These are phyloP conservation scores for Sandelia bainsii DNA, from an alignment of 2,797 vertebrate genomes.

Conservation along the genomic window DNA sequence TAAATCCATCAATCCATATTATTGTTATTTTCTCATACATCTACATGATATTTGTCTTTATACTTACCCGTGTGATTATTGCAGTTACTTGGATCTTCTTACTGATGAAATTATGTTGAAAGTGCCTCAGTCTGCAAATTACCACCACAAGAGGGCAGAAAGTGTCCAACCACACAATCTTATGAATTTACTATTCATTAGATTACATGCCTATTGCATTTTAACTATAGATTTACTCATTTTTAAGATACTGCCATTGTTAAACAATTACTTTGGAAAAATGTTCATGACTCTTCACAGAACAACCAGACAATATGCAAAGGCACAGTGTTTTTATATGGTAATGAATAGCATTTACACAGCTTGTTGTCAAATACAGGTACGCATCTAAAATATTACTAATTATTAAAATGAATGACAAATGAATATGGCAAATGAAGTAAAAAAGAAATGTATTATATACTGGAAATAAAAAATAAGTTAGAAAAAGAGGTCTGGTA, in stretches of 20 bases:
- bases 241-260: not conserved
- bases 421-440: too few species aligned
- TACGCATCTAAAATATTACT: not conserved
- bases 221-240: slow-evolving; percentile 7
- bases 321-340: too few species aligned
- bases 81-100: not conserved
- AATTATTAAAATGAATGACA: not conserved
- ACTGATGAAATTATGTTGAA: slow-evolving; percentile 37
- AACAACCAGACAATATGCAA: slow-evolving; percentile 28
- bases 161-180: slow-evolving; percentile 70
- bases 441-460: not conserved
- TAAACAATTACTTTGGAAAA: slow-evolving; percentile 15
- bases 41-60: not conserved
- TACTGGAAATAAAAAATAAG: not conserved
- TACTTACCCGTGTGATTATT: not conserved
- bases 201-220: slow-evolving; percentile 9
- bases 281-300: slow-evolving; percentile 2
- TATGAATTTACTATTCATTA: slow-evolving; percentile 36
- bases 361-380: slow-evolving; percentile 9
- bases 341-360: not conserved
- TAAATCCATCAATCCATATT: not conserved
- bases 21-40: not conserved
- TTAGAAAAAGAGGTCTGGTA: not conserved
- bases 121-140: slow-evolving; percentile 13
- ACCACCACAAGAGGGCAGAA: slow-evolving; percentile 86